These are phyloP conservation scores for Drosophila quadrilineata DNA, from an alignment of 1,140 invertebrate species.

Conservation along the genomic window DNA sequence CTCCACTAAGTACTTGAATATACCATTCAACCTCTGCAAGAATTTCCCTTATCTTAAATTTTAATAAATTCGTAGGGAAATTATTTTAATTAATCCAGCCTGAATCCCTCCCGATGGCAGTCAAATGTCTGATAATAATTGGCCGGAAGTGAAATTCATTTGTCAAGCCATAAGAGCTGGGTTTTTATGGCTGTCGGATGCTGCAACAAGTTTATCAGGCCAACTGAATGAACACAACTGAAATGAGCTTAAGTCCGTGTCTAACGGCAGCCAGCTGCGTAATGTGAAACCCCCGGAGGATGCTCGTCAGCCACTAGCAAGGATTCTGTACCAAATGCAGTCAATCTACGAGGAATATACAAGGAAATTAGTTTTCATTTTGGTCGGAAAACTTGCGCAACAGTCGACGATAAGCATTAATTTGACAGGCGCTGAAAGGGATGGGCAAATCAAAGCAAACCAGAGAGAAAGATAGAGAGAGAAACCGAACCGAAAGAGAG, in stretches of 20 bases:
- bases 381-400: conserved; percentile 24
- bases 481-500: conserved; percentile 28
- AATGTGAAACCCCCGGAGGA: not conserved
- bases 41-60: no score
- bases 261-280: not conserved
- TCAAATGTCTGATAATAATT: no score
- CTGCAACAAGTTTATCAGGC: not conserved
- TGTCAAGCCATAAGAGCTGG: no score
- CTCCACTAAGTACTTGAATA: no score
- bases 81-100: no score
- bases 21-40: no score
- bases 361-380: conserved; percentile 52
- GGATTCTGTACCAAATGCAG: no score
- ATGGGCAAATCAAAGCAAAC: not conserved
- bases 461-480: not conserved
- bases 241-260: conserved; percentile 6
- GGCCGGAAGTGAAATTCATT: no score
- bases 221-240: no score
- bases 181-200: not conserved
- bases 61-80: no score
- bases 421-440: conserved; percentile 47
- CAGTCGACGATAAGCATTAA: conserved; percentile 49
- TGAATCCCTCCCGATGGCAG: no score
- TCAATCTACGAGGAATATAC: no score
- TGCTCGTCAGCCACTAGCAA: conserved; percentile 25